Evolutionary conservation across 2,888 invertebrate species (phyloP), one percentile per base, ranked within the genome.

Genomic region (Drosophila infuscata): DNA sequence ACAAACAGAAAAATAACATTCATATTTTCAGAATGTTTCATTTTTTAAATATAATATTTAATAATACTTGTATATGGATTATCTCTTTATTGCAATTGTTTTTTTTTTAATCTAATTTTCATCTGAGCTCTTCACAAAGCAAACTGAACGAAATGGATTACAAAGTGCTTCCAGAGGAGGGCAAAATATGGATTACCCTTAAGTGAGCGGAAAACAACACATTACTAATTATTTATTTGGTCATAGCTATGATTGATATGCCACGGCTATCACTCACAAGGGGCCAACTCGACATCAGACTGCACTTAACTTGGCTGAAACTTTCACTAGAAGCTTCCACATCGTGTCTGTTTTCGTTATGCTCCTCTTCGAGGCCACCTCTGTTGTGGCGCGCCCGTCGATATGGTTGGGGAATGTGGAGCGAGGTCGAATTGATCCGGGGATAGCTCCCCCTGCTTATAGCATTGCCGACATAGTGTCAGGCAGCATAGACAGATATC

Each of bases 401-500:
- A 43, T 9, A 20, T 56, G 43, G 30, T 15, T 53, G 41, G 5
- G 17, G 3, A 29, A 20, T 25, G 29, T 3, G 25, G 20, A 25
- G 49, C 32, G 41, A 17, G 9, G 9, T 51, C 57, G 48, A 29
- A 43, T 36, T 51, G 48, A 59, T 58, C 35, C 32, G 41, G 38
- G 43, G 61, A 46, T 33, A 46, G 61, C 30, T 25, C 25, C 29
- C 20, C 60, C 48, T 54, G 56, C 59, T 57, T 61, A 53, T 57
- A 54, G 73, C 73, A 69, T 51, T 65, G 64, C 46, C 36, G 65
- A 35, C 60, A 79, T 57, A 57, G 74, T 77, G 88, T 81, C 82
- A 83, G 88, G 71, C 75, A 81, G 63, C 88, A 80, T 78, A 82
- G 91, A 89, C 81, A 83, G 88, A 89, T 89, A 87, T 89, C 81